Evolutionary conservation across 2,888 invertebrate genomes (phyloP).

Genomic region (Oscheius sp.): DNA sequence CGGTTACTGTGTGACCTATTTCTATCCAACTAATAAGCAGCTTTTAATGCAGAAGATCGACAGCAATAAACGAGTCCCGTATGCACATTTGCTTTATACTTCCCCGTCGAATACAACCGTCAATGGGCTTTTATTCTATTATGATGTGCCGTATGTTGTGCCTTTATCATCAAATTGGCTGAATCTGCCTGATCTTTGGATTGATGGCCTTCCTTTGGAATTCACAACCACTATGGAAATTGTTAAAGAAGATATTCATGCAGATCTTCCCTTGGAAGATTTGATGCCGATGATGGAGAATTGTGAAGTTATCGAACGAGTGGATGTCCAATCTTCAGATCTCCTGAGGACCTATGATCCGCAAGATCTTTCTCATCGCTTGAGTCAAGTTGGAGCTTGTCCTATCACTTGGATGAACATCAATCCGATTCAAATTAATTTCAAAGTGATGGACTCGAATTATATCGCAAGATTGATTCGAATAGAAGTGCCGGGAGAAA

Average conservation of each 20-base stretch:
- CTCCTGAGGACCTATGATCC: slow-evolving; percentile 41
- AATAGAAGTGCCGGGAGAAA: slow-evolving; percentile 42
- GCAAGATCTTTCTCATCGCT: slow-evolving; percentile 36
- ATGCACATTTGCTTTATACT: slow-evolving; percentile 12
- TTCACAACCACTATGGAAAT: slow-evolving; percentile 3
- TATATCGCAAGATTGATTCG: slow-evolving; percentile 40
- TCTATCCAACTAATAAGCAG: slow-evolving; percentile 18
- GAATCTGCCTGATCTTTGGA: slow-evolving; percentile 42
- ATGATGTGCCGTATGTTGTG: slow-evolving; percentile 2
- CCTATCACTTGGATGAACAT: neutral
- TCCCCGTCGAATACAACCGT: slow-evolving; percentile 10
- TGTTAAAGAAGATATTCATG: slow-evolving; percentile 1
- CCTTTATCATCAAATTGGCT: slow-evolving; percentile 32
- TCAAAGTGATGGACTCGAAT: slow-evolving; percentile 35
- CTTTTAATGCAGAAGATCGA: slow-evolving; percentile 13
- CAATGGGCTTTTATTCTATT: slow-evolving; percentile 6
- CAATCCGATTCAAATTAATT: neutral
- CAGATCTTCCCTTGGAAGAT: slow-evolving; percentile 39
- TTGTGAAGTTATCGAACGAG: slow-evolving; percentile 29
- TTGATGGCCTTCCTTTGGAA: slow-evolving; percentile 30
- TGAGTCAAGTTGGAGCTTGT: slow-evolving; percentile 21
- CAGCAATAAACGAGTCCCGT: slow-evolving; percentile 2
- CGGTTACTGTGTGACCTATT: slow-evolving; percentile 6
- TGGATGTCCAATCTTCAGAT: slow-evolving; percentile 37
- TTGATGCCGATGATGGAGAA: slow-evolving; percentile 34